A percentile compares a stretch with the other conserved stretches of the same genome.
Conservation (phyloP, 2,888 invertebrate genomes). For the Ceraclea dissimilis region DNA sequence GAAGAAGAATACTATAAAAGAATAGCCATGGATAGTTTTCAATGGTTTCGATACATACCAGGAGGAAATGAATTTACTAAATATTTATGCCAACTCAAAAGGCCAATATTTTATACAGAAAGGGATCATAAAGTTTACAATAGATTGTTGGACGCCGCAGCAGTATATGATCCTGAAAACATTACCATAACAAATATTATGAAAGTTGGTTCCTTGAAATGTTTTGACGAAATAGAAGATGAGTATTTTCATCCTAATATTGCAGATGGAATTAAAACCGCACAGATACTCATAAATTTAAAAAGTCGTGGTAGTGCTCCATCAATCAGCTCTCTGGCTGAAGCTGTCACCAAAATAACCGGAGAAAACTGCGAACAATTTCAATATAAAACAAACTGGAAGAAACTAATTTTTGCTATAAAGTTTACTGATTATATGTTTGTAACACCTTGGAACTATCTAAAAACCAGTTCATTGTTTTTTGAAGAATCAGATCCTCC, state of each 20-base stretch:
- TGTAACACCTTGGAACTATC: no score
- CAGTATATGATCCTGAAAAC: background rate
- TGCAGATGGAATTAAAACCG: background rate
- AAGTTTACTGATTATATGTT: no score
- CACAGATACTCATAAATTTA: background rate
- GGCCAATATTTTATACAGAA: background rate
- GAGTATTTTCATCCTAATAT: background rate
- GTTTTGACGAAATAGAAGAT: no score
- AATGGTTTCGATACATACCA: no score
- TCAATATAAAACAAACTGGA: background rate
- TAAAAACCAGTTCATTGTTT: background rate
- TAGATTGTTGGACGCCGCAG: background rate
- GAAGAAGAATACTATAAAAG: no score
- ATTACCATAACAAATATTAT: background rate
- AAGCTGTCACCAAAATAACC: background rate
- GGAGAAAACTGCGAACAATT: background rate
- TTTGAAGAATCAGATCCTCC: background rate
- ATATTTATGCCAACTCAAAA: no score
- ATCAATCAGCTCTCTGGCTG: background rate
- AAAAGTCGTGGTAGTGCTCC: background rate
- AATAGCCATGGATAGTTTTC: no score
- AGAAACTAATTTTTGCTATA: background rate
- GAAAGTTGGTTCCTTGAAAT: background rate
- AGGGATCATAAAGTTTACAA: background rate
- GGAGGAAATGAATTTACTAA: no score